Conservation (phyloP, 2,888 invertebrate species). For the Limenitis camilla region DNA sequence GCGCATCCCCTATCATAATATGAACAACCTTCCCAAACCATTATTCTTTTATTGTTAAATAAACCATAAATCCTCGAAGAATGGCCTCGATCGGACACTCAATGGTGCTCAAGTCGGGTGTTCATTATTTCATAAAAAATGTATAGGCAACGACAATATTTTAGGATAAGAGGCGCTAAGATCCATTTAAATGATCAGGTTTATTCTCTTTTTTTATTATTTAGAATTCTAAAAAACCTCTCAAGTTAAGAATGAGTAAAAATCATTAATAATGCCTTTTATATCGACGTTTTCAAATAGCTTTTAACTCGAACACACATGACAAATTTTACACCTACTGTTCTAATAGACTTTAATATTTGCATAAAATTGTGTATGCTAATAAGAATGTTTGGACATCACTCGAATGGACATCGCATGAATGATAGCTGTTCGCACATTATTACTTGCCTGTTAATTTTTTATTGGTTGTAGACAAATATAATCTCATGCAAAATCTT, state of each 20-base stretch:
- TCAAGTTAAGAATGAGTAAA: not conserved
- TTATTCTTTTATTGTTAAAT: slow-evolving; percentile 65
- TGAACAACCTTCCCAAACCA: slow-evolving; percentile 33
- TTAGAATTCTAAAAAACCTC: not conserved
- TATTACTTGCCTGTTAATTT: slow-evolving; percentile 11
- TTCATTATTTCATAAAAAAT: slow-evolving; percentile 38
- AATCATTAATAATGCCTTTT: not conserved
- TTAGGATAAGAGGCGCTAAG: slow-evolving; percentile 54
- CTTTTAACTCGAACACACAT: slow-evolving; percentile 4
- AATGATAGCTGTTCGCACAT: slow-evolving; percentile 14
- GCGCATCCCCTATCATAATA: slow-evolving; percentile 37
- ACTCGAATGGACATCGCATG: slow-evolving; percentile 4
- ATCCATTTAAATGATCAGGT: slow-evolving; percentile 48
- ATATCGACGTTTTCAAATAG: not conserved
- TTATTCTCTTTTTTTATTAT: not conserved
- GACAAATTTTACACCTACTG: slow-evolving; percentile 18
- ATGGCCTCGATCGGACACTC: slow-evolving; percentile 57
- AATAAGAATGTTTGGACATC: slow-evolving; percentile 17
- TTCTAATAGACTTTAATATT: slow-evolving; percentile 13
- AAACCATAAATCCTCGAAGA: slow-evolving; percentile 72
- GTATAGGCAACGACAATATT: slow-evolving; percentile 45
- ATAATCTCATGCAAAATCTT: not conserved
- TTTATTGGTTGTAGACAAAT: slow-evolving; percentile 4
- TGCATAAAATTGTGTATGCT: slow-evolving; percentile 22
- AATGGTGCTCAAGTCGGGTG: slow-evolving; percentile 47